phyloP scores from a whole-genome alignment of 2,888 invertebrate species.

The Pinctada fucata region DNA sequence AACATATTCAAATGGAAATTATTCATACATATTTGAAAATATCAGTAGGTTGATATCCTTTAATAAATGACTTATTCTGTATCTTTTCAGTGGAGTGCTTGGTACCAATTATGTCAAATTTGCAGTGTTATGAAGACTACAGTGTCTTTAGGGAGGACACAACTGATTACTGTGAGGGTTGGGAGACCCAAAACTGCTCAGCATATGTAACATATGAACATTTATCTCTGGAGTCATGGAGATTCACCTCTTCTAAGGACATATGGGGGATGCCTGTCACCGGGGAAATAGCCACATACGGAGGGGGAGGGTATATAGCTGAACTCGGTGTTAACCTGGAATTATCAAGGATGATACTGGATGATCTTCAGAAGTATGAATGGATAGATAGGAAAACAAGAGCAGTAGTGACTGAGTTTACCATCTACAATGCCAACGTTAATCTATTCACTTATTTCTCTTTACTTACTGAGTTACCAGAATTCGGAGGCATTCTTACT shows the following conservation, averaged over 20 bases:
- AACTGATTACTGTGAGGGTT: conserved; percentile 36
- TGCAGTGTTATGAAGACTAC: conserved; percentile 39
- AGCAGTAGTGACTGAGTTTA: conserved; percentile 69
- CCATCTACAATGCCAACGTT: conserved; percentile 65
- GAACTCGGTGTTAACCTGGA: conserved; percentile 47
- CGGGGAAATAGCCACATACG: conserved; percentile 43
- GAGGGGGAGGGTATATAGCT: conserved; percentile 58
- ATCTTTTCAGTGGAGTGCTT: neutral
- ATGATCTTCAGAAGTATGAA: conserved; percentile 42
- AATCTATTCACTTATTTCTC: conserved; percentile 63
- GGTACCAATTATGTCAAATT: neutral
- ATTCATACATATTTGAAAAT: no score
- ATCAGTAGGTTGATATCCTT: no score
- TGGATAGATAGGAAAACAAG: conserved; percentile 70
- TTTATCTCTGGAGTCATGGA: conserved; percentile 46
- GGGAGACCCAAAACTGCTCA: conserved; percentile 28
- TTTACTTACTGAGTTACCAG: conserved; percentile 63
- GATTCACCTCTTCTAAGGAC: conserved; percentile 39
- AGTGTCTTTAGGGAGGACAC: conserved; percentile 35
- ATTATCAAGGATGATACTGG: conserved; percentile 21
- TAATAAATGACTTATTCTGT: no score
- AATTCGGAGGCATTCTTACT: conserved; percentile 55
- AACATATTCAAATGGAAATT: no score
- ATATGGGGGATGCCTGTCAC: conserved; percentile 44
- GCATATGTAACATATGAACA: conserved; percentile 4